Base-by-base conservation (phyloP, 1,140 invertebrate species). In the Lycorma delicatula region DNA sequence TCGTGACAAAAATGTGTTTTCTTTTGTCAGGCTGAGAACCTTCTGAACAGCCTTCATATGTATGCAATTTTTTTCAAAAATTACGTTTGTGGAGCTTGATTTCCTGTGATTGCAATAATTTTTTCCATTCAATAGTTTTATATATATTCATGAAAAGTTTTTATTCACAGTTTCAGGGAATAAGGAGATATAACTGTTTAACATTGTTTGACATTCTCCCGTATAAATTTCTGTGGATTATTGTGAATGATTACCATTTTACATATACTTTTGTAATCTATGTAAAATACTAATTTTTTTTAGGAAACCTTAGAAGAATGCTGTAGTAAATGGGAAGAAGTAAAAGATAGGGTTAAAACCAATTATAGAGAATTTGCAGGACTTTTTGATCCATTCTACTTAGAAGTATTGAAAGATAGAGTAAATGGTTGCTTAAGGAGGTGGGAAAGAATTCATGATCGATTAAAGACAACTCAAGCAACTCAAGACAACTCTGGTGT, bases 361-460 rank as follows among this genome's bases (percentile, higher is more conserved):
- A 76, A 77, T 58, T 83, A 82, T 65, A 74, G 77, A 26, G 76
- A 81, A 66, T 86, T 87, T 68, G 76, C 77, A 7, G 77, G 79
- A 61, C 73, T 81, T 51, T 85, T 82, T 65, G 84, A 86, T 65
- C 75, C 80, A 20, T 75, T 76, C 31, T 80, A 82, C 64, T 70
- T 86, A 41, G 80, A 81, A 63, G 75, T 76, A 22, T 70, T 87
- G 2, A 80, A 80, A 22, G 82, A 84, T 26, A 58, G 69, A 57
- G 66, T 75, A 13, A 59, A 50, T 41, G 70, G 74, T 46, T 62
- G 68, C 27, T 58, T 68, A n/a, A 54, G 62, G 25, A 69, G 69
- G 52, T 74, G 72, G 69, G 68, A 74, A 22, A 58, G 57, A 36
- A 60, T 71, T 23, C 64, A 66, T 34, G 63, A 58, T 41, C 62